A percentile compares a stretch with the other conserved stretches of the same genome.
Evolutionary conservation across 2,113 vertebrate species (phyloP).

Genomic region (Oryzias curvinotus): DNA sequence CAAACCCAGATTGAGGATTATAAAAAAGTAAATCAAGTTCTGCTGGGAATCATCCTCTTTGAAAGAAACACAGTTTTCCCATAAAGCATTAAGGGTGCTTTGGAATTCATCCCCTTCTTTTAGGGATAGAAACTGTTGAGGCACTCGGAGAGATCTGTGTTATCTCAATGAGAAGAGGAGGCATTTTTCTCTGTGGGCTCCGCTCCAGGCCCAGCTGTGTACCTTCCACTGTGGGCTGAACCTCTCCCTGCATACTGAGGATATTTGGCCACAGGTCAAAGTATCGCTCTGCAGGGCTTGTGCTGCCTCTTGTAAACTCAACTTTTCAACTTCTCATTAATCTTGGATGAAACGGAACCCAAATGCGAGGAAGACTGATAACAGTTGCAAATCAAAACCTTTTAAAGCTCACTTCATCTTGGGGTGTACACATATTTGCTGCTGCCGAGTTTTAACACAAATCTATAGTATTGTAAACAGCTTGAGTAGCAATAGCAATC

Average conservation of each 20-base stretch:
- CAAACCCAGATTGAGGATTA: background rate
- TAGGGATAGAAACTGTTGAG: slow-evolving; percentile 36
- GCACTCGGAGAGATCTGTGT: slow-evolving; percentile 63
- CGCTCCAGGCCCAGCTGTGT: slow-evolving; percentile 69
- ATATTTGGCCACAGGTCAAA: slow-evolving; percentile 69
- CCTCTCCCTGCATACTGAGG: slow-evolving; percentile 71
- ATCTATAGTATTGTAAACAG: slow-evolving; percentile 2
- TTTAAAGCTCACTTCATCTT: background rate
- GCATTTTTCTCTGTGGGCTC: slow-evolving; percentile 61
- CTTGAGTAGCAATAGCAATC: too few species aligned
- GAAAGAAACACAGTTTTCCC: background rate
- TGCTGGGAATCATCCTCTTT: slow-evolving; percentile 5
- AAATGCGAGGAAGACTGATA: slow-evolving; percentile 35
- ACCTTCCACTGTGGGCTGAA: slow-evolving; percentile 60
- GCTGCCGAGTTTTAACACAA: slow-evolving; percentile 20
- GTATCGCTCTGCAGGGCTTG: slow-evolving; percentile 50
- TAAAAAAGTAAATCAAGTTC: background rate
- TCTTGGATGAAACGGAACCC: slow-evolving; percentile 36
- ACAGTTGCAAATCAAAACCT: slow-evolving; percentile 4
- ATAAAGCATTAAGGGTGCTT: slow-evolving; percentile 15
- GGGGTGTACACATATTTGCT: background rate
- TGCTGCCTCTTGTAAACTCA: slow-evolving; percentile 26
- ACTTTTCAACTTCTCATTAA: slow-evolving; percentile 35
- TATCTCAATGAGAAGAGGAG: slow-evolving; percentile 64
- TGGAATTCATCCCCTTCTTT: slow-evolving; percentile 23